Evolutionary conservation across 2,113 vertebrate genomes (phyloP), one percentile per base, ranked within the genome.

Genomic region (Zeus faber): DNA sequence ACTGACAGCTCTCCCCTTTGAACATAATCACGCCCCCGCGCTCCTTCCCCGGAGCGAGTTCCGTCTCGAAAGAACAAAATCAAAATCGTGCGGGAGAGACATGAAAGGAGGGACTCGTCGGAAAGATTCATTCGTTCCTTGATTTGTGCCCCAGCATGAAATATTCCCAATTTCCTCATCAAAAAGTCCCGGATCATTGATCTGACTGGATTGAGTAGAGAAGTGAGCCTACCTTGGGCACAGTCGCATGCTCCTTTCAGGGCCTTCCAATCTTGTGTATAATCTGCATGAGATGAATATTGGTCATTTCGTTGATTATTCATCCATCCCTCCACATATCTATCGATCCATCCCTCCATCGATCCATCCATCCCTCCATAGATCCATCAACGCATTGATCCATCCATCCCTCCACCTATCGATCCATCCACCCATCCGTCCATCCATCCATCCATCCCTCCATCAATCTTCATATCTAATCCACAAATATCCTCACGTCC

Each of bases 241-340:
- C 97, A 99, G 78, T 99, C 95, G 14, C 97, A 99, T 0, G 84
- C 85, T 45, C 96, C 97, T 70, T 94, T 91, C 54, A 99, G 84
- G 0, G 92, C 94, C 59, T 98, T 99, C 83, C 95, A 93, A 0
- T 99, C 97, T 72, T 95, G 92, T 61, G 93, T 98, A 89, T 95
- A 96, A 85, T 99, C 97, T 97, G 90, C 5, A 72, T 61, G 31
- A 74, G 13, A 59, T 2, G 9, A 18, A 21, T 13, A 1, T 18
- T n/a, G n/a, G 27, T 40, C 13, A 70, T 18, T 57, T 45, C 17
- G 16, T 16, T 21, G 7, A 10, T 48, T 2, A 49, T 9, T 5
- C 16, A 31, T 4, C 9, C 13, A n/a, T 45, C 22, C 13, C n/a
- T 1, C 4, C 26, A 8, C 26, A 29, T 29, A 8, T 33, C 31